A percentile compares a stretch with the other conserved stretches of the same genome.
phyloP scores from a whole-genome alignment of 37 sponge, comb jelly and placozoan genomes.

The Hormiphora californensis region DNA sequence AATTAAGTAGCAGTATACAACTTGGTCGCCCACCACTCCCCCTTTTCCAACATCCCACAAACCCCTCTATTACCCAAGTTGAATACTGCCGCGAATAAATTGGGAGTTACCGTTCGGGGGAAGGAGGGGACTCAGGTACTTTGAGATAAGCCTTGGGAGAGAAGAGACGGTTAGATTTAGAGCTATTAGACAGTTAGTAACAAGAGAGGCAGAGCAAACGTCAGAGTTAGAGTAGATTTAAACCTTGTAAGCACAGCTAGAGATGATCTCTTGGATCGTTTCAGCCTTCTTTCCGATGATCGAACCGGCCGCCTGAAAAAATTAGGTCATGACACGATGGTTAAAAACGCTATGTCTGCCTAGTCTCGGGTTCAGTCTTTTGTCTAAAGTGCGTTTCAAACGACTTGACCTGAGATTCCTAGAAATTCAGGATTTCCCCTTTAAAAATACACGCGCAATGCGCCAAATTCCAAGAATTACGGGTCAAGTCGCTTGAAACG shows the following conservation, averaged over 20 bases:
- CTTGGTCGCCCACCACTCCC: background rate
- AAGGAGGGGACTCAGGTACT: conserved; percentile 40
- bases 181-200: background rate
- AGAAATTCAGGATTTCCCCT: too few species aligned
- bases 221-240: background rate
- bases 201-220: background rate
- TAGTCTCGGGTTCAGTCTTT: too few species aligned
- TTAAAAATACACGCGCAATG: too few species aligned
- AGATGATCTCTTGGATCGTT: background rate
- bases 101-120: conserved; percentile 45
- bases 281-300: conserved; percentile 38
- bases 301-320: conserved; percentile 26
- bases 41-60: background rate
- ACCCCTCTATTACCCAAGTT: background rate
- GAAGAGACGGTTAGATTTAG: background rate
- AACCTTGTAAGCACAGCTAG: background rate
- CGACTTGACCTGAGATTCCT: too few species aligned
- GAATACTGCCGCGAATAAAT: too few species aligned
- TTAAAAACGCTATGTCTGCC: too few species aligned
- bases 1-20: background rate
- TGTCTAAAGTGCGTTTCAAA: too few species aligned
- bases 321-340: too few species aligned
- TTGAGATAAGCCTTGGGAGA: conserved; percentile 52
- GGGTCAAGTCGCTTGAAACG: too few species aligned
- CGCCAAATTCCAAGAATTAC: too few species aligned